These are phyloP conservation scores for Denticeps clupeoides DNA, from an alignment of 2,797 vertebrate species.

Conservation along the genomic window DNA sequence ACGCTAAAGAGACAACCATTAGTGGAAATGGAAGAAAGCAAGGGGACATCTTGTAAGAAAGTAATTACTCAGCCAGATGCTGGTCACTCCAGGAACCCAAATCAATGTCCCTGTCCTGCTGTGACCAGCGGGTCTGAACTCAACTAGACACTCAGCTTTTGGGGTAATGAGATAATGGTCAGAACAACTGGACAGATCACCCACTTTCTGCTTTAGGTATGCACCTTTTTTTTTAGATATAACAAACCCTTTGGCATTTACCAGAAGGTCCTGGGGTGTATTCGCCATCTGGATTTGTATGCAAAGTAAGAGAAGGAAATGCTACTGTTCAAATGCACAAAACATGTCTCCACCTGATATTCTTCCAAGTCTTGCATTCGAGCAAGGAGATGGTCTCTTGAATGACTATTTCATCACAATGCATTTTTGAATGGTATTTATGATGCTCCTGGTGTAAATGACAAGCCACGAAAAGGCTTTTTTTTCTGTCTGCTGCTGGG, in stretches of 20 bases:
- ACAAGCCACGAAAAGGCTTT: no score
- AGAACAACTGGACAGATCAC: no score
- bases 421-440: neutral
- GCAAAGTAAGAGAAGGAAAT: constrained; percentile 68
- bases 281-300: constrained; percentile 81
- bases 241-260: constrained; percentile 92
- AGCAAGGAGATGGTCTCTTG: neutral
- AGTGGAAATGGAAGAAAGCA: no score
- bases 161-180: no score
- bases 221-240: constrained; percentile 88
- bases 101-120: no score
- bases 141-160: no score
- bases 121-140: no score
- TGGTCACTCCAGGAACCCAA: no score
- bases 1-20: no score
- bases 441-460: neutral
- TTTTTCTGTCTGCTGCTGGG: no score
- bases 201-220: constrained; percentile 50
- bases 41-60: no score
- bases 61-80: no score
- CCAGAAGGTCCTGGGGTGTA: constrained; percentile 90
- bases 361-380: neutral
- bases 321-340: neutral
- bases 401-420: neutral
- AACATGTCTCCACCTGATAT: neutral